Conservation (phyloP, 1,140 invertebrate species). For the Drosophila mojavensis region DNA sequence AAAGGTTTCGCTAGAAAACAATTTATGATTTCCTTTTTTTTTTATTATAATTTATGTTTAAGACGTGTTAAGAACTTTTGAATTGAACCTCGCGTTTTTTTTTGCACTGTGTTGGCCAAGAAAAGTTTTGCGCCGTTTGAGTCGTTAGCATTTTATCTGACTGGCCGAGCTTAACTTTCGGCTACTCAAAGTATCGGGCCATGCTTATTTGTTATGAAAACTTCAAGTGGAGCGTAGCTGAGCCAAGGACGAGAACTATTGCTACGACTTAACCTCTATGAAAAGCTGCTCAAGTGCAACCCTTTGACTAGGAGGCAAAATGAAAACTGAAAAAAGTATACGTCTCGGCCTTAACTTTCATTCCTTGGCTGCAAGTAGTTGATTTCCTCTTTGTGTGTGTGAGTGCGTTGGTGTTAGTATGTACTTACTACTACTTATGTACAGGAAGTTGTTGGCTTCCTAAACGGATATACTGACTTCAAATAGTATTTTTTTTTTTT, state of each 20-base stretch:
- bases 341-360: constrained; percentile 18
- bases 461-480: constrained; percentile 80
- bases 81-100: constrained; percentile 55
- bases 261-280: constrained; percentile 50
- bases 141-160: constrained; percentile 69
- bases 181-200: constrained; percentile 69
- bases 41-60: constrained; percentile 53
- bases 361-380: constrained; percentile 28
- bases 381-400: constrained; percentile 36
- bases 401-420: constrained; percentile 27
- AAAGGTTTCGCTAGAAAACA: constrained; percentile 17
- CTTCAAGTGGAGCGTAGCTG: constrained; percentile 43
- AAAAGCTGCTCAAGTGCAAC: constrained; percentile 61
- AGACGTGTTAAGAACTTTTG: constrained; percentile 65
- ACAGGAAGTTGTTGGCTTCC: constrained; percentile 77
- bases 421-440: constrained; percentile 66
- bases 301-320: constrained; percentile 48
- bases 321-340: constrained; percentile 33
- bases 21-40: background rate
- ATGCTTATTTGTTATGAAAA: constrained; percentile 75
- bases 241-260: background rate
- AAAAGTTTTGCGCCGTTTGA: constrained; percentile 57
- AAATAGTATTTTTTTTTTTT: constrained; percentile 53
- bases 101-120: background rate
- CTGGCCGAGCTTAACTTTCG: constrained; percentile 64